Evolutionary conservation across 2,113 vertebrate genomes (phyloP), one percentile per base, ranked within the genome.

Genomic region (Menidia beryllina): DNA sequence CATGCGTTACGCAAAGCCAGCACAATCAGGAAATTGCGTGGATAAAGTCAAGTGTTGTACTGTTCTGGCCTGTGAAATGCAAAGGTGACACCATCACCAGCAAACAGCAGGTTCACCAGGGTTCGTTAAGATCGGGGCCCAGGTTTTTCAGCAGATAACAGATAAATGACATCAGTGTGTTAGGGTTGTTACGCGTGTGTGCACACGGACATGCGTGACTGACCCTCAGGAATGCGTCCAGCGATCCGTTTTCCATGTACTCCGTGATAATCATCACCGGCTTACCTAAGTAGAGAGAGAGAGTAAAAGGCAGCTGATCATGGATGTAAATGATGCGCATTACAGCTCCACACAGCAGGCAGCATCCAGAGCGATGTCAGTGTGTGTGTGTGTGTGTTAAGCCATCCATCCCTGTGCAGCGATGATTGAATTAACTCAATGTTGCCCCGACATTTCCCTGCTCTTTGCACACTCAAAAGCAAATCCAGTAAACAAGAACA

Each of bases 181-280:
- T 45, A 45, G 39, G 39, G 51, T 47, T 14, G 6, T 45, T 69
- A 15, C 43, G 77, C 38, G 13, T 7, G 25, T 15, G 24, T n/a
- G 25, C 51, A 75, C 30, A 75, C n/a, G 70, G 60, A 70, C 79
- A 86, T 15, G 69, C 88, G 84, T 79, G 86, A 96, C 97, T 72
- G 94, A 99, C 97, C 95, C 97, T 95, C 85, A 99, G 95, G 93
- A 99, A 99, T 58, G 96, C 95, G 90, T 99, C 98, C 95, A 99
- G 93, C 38, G 98, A 99, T 53, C 98, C 97, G 20, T 99, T 99
- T 85, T 99, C 98, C 98, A 99, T 99, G 94, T 99, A 98, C 87
- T 99, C 98, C 2, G 98, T 99, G 91, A 99, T 98, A 92, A 99
- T 99, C 98, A 99, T 99, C 86, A 99, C 97, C 5, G 98, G 98